phyloP scores from a whole-genome alignment of 2,888 invertebrate species.

The Calameuta filiformis region DNA sequence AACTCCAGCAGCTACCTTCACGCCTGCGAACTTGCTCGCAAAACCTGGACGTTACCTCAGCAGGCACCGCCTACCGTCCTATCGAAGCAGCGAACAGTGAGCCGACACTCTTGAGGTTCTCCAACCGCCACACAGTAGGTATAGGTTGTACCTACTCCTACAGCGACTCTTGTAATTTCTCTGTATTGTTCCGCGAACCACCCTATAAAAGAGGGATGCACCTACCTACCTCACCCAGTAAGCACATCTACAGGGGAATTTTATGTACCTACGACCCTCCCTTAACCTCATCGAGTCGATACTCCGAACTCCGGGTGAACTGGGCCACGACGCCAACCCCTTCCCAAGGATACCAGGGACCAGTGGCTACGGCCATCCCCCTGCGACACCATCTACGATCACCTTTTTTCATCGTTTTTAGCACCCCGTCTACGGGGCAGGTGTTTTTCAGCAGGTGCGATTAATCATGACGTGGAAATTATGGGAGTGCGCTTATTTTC shows the following conservation, averaged over 20 bases:
- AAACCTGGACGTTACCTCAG: constrained; percentile 30
- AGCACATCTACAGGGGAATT: neutral
- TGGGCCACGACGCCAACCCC: constrained; percentile 3
- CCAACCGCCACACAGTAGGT: constrained; percentile 39
- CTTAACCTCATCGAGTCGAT: neutral
- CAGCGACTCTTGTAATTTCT: neutral
- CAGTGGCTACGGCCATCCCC: neutral
- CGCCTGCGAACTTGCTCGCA: constrained; percentile 54
- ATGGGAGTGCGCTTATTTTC: neutral
- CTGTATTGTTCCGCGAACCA: neutral
- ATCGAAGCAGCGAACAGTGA: constrained; percentile 38
- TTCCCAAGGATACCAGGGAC: neutral
- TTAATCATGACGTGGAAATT: neutral
- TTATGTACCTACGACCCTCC: neutral
- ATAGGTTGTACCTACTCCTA: neutral
- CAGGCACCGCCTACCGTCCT: constrained; percentile 60
- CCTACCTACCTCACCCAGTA: neutral
- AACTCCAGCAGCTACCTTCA: constrained; percentile 41
- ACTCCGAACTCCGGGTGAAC: neutral
- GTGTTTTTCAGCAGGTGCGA: constrained; percentile 8
- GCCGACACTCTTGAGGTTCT: constrained; percentile 38
- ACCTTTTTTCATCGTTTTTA: neutral
- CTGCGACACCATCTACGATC: too few species aligned
- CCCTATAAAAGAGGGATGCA: constrained; percentile 11
- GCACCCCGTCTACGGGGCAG: neutral